phyloP scores from a whole-genome alignment of 1,140 invertebrate species.

The Caenorhabditis inopinata region DNA sequence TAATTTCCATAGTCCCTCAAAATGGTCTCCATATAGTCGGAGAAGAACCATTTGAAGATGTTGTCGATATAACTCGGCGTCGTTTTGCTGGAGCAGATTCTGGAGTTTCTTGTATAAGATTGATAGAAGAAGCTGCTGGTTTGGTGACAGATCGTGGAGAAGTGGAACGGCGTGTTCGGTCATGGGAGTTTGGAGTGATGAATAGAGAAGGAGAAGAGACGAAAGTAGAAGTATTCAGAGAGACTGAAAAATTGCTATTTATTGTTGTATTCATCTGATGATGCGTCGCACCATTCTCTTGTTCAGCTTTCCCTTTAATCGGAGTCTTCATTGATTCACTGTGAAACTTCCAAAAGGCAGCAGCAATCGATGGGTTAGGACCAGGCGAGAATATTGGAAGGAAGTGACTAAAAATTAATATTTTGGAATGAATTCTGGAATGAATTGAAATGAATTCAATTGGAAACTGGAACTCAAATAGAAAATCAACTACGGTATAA shows the following conservation, averaged over 20 bases:
- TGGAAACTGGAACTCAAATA: too few species aligned
- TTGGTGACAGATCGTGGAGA: not conserved
- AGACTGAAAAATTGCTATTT: not conserved
- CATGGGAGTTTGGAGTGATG: not conserved
- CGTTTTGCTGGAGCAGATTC: not conserved
- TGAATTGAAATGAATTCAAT: too few species aligned
- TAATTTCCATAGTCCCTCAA: too few species aligned
- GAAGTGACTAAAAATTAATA: not conserved
- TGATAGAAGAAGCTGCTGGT: not conserved
- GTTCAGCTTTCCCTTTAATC: not conserved
- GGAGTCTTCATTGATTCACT: not conserved
- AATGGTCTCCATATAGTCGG: constrained; percentile 40
- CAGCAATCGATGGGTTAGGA: not conserved
- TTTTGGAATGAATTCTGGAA: not conserved
- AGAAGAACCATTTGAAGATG: constrained; percentile 23
- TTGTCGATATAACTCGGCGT: not conserved
- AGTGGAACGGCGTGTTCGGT: not conserved
- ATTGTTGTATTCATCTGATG: too few species aligned
- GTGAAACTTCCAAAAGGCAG: not conserved
- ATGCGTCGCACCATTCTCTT: not conserved
- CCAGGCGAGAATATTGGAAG: not conserved
- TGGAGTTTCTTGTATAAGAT: constrained; percentile 15
- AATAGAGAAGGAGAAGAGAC: not conserved
- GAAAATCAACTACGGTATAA: too few species aligned
- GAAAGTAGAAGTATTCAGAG: not conserved